A percentile compares a stretch with the other conserved stretches of the same genome.
Conservation (phyloP, 2,113 vertebrate genomes). For the Conger conger region DNA sequence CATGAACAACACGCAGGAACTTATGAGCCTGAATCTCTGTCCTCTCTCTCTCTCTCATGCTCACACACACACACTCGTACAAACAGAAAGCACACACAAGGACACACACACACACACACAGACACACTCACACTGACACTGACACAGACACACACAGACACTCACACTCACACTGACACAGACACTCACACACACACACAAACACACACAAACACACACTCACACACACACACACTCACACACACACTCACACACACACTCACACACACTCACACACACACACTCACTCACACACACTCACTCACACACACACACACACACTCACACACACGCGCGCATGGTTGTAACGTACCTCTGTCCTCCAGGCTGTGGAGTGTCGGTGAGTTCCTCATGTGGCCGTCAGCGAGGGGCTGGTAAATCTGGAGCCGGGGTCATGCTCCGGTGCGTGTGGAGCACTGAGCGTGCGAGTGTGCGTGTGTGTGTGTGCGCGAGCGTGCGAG, state of each 20-base stretch:
- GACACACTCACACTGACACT: too few species aligned
- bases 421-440: conserved; percentile 35
- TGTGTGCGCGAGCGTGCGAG: background rate
- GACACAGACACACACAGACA: too few species aligned
- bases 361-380: conserved; percentile 42
- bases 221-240: background rate
- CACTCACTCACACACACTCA: background rate
- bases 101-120: too few species aligned
- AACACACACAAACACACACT: too few species aligned
- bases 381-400: conserved; percentile 54
- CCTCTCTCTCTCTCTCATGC: too few species aligned
- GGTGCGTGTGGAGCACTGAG: conserved; percentile 6
- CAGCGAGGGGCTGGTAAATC: conserved; percentile 32
- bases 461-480: background rate
- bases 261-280: background rate
- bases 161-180: background rate
- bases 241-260: background rate
- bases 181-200: too few species aligned
- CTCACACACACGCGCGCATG: background rate
- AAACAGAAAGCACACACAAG: too few species aligned
- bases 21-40: too few species aligned
- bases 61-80: too few species aligned
- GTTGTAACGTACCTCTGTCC: conserved; percentile 61
- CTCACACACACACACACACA: background rate
- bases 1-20: too few species aligned